Evolutionary conservation across 2,888 invertebrate genomes (phyloP).

Genomic region (Oxyteleia sp.): DNA sequence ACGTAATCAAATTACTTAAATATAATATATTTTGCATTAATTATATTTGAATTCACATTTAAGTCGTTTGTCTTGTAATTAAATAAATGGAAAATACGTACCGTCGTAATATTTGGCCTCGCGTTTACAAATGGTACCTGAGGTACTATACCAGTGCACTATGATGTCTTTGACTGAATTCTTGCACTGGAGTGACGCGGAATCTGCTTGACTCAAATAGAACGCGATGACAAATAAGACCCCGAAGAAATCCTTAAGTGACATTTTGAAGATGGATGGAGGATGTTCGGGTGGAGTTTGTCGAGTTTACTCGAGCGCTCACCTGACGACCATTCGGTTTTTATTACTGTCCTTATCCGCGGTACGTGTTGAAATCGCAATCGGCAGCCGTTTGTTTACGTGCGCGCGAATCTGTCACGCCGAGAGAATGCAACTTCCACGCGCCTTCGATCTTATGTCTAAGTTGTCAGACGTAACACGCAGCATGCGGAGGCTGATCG

Average conservation of each 20-base stretch:
- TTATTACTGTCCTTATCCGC: slow-evolving; percentile 63
- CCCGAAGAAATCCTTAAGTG: slow-evolving; percentile 33
- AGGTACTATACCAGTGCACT: slow-evolving; percentile 31
- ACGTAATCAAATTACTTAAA: no score
- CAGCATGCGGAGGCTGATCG: slow-evolving; percentile 35
- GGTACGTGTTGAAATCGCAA: slow-evolving; percentile 60
- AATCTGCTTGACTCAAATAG: slow-evolving; percentile 13
- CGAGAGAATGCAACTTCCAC: slow-evolving; percentile 40
- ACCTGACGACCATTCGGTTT: slow-evolving; percentile 34
- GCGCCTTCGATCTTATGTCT: slow-evolving; percentile 35
- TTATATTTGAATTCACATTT: no score
- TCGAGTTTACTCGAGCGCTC: slow-evolving; percentile 32
- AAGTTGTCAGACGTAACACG: slow-evolving; percentile 15
- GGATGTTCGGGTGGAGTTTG: not conserved
- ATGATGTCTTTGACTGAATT: slow-evolving; percentile 42
- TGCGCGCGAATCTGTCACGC: slow-evolving; percentile 46
- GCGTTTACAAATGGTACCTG: slow-evolving; percentile 55
- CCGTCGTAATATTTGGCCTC: slow-evolving; percentile 27
- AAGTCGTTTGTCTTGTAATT: not conserved
- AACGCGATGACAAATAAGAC: slow-evolving; percentile 25
- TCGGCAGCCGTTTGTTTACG: slow-evolving; percentile 53
- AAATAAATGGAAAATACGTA: not conserved
- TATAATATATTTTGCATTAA: no score
- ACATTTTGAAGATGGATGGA: slow-evolving; percentile 44
- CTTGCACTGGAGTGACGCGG: slow-evolving; percentile 37